Percentiles rank a stretch among this genome's conserved stretches.
These are phyloP conservation scores for Sylvicola fuscatus DNA, from an alignment of 2,888 invertebrate species.

Conservation along the genomic window DNA sequence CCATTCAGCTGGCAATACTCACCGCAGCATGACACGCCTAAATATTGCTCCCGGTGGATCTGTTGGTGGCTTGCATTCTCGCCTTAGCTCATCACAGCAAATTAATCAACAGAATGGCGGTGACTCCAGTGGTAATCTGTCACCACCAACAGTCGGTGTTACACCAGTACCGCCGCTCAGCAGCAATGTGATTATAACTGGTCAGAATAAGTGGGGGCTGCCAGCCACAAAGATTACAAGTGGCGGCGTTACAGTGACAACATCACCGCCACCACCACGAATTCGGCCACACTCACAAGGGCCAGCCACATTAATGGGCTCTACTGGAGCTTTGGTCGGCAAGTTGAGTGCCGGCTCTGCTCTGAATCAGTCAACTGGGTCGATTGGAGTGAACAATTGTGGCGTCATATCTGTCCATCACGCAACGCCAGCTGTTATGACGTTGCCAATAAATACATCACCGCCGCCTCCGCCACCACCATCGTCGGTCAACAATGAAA, in stretches of 20 bases:
- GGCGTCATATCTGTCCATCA: conserved; percentile 22
- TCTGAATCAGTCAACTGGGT: conserved; percentile 24
- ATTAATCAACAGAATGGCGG: background rate
- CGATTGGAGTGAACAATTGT: conserved; percentile 13
- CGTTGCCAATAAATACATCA: conserved; percentile 17
- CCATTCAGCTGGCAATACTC: conserved; percentile 48
- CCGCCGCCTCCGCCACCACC: too few relatives aligned
- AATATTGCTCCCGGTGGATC: conserved; percentile 48
- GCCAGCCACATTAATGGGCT: conserved; percentile 25
- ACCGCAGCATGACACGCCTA: conserved; percentile 57
- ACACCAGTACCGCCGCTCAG: conserved; percentile 26
- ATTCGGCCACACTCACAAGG: conserved; percentile 33
- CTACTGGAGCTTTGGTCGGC: conserved; percentile 18
- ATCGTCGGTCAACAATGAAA: conserved; percentile 22
- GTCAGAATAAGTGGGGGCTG: conserved; percentile 30
- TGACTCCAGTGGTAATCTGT: conserved; percentile 14
- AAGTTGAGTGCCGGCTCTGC: conserved; percentile 22
- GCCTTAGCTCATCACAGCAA: conserved; percentile 37
- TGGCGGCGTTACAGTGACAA: conserved; percentile 41
- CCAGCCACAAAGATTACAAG: conserved; percentile 28
- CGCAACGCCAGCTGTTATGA: conserved; percentile 24
- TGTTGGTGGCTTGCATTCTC: conserved; percentile 55
- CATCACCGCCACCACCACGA: conserved; percentile 30
- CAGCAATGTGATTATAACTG: conserved; percentile 29
- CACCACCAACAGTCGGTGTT: conserved; percentile 16